phyloP scores from a whole-genome alignment of 2,113 vertebrate species.

The Eurystomus gularis region DNA sequence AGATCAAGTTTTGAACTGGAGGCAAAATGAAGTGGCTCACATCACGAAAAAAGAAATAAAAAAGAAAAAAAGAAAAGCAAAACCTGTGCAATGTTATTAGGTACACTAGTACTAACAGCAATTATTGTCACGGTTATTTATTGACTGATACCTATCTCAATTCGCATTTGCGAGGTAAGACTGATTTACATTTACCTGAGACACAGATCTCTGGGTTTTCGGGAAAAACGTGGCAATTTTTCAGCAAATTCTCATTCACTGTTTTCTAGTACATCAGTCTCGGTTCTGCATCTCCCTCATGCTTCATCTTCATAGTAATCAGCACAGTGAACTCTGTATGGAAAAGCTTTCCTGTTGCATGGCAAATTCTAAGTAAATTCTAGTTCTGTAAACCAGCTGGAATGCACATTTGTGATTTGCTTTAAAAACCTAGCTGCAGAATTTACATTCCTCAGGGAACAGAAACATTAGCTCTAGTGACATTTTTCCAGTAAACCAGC shows the following conservation, averaged over 20 bases:
- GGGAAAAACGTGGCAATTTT: background rate
- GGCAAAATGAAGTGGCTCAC: background rate
- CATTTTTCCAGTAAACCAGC: constrained; percentile 5
- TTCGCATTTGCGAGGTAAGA: background rate
- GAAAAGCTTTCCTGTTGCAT: background rate
- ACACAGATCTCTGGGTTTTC: background rate
- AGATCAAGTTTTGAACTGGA: constrained; percentile 21
- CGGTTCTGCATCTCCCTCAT: background rate
- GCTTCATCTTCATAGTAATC: background rate
- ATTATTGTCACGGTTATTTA: background rate
- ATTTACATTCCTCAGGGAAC: constrained; percentile 26
- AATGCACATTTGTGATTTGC: constrained; percentile 6
- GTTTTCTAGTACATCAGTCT: background rate
- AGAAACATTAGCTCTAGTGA: background rate
- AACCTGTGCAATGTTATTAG: background rate
- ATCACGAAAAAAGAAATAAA: background rate
- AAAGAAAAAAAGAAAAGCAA: background rate
- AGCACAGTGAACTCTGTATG: background rate
- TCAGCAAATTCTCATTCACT: background rate
- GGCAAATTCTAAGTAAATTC: background rate
- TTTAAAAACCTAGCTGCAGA: constrained; percentile 16
- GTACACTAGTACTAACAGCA: background rate
- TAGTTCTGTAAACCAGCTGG: background rate
- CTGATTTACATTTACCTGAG: background rate
- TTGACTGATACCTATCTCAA: background rate